These are phyloP conservation scores for Amazonetta brasiliensis DNA, from an alignment of 2,797 vertebrate genomes.

Conservation along the genomic window DNA sequence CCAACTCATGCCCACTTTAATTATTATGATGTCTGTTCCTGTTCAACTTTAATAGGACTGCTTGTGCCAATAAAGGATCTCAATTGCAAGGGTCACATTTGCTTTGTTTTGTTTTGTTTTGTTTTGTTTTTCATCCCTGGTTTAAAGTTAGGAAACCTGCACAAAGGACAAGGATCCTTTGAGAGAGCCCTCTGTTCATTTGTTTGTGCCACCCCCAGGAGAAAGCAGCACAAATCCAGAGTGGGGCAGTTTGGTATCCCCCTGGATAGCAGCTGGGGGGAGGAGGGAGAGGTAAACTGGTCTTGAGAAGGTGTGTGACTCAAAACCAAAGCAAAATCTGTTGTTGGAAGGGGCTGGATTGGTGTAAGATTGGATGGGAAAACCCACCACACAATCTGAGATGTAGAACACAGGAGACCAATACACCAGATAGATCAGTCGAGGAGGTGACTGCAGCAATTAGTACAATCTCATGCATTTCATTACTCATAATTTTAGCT, in stretches of 20 bases:
- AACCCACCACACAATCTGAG: background rate
- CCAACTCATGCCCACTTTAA: slow-evolving; percentile 53
- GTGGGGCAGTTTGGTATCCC: background rate
- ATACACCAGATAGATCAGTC: background rate
- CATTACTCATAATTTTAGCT: background rate
- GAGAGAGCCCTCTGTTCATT: background rate
- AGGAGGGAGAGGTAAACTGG: background rate
- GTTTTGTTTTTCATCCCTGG: background rate
- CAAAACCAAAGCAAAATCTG: background rate
- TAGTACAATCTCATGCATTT: background rate
- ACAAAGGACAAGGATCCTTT: slow-evolving; percentile 23
- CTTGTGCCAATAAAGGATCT: slow-evolving; percentile 23
- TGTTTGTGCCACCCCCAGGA: background rate
- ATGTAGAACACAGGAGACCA: background rate
- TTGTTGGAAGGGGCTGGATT: background rate
- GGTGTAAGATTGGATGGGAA: rapidly evolving
- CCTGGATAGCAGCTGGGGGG: background rate
- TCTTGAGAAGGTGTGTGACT: background rate
- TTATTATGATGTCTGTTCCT: slow-evolving; percentile 28
- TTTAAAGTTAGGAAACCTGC: slow-evolving; percentile 15
- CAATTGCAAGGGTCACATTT: slow-evolving; percentile 46
- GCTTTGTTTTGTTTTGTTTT: background rate
- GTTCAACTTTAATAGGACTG: slow-evolving; percentile 21
- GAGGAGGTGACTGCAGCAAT: background rate
- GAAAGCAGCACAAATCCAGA: background rate